Evolutionary conservation across 2,113 vertebrate genomes (phyloP).

Genomic region (Scytalopus superciliaris): DNA sequence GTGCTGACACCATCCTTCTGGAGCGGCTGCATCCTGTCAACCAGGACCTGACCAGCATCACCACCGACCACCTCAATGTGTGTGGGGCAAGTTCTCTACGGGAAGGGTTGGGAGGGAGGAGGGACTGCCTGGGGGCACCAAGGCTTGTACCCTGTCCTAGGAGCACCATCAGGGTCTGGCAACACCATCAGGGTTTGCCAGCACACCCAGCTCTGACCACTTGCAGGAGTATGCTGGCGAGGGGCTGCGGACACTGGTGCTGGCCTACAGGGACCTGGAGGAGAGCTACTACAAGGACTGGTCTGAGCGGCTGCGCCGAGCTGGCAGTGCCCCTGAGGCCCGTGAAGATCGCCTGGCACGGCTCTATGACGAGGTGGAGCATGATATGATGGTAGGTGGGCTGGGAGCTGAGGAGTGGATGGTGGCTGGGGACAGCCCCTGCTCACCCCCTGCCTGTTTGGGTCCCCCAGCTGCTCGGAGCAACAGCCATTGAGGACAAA

Average conservation of each 20-base stretch:
- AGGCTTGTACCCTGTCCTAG: not conserved
- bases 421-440: not conserved
- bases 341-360: constrained; percentile 85
- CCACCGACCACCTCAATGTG: constrained; percentile 91
- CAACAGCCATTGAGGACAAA: constrained; percentile 94
- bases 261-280: constrained; percentile 90
- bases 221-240: constrained; percentile 81
- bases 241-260: constrained; percentile 84
- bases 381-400: constrained; percentile 85
- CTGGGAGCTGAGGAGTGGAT: too few relatives aligned
- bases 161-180: fast-evolving
- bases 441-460: not conserved
- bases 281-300: constrained; percentile 86
- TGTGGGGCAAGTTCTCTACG: constrained; percentile 13
- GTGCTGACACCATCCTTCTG: constrained; percentile 89
- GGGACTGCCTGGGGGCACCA: fast-evolving
- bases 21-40: constrained; percentile 82
- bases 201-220: not conserved
- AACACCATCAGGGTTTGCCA: not conserved
- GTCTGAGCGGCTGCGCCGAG: constrained; percentile 77
- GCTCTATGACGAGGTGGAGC: constrained; percentile 90
- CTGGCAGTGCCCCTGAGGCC: constrained; percentile 75
- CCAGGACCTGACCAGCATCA: constrained; percentile 82
- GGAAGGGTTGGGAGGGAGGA: not conserved
- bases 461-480: constrained; percentile 82